These are phyloP conservation scores for Amazona ochrocephala DNA, from an alignment of 2,797 vertebrate species.

Conservation along the genomic window DNA sequence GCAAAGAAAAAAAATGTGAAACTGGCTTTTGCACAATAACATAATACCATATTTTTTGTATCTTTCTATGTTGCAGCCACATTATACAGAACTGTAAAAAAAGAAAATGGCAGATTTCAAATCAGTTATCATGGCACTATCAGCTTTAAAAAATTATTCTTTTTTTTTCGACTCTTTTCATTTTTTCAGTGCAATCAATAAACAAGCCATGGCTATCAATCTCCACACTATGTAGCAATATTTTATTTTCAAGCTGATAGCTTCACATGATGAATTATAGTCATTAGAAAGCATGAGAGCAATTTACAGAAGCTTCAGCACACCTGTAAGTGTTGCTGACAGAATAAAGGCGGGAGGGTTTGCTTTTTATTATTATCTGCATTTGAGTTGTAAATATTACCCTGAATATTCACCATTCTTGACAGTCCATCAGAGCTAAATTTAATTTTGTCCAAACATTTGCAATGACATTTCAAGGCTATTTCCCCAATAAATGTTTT, in stretches of 20 bases:
- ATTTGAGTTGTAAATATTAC: constrained; percentile 41
- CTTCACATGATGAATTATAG: constrained; percentile 74
- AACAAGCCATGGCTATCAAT: constrained; percentile 65
- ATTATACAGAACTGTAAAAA: not conserved
- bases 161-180: not conserved
- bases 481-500: not conserved
- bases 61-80: constrained; percentile 6
- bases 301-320: constrained; percentile 34
- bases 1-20: constrained; percentile 51
- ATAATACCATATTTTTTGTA: constrained; percentile 32
- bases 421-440: not conserved
- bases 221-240: constrained; percentile 56
- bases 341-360: not conserved
- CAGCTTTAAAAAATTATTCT: constrained; percentile 24
- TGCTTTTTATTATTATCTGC: not conserved
- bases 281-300: constrained; percentile 68
- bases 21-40: constrained; percentile 33
- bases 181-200: constrained; percentile 64
- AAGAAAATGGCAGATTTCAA: constrained; percentile 28
- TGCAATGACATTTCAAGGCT: not conserved
- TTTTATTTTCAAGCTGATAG: constrained; percentile 71
- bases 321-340: constrained; percentile 34
- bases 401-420: not conserved
- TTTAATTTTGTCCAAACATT: not conserved
- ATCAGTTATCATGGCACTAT: not conserved